Evolutionary conservation across 2,888 invertebrate species (phyloP).

Genomic region (Poecilus cupreus): DNA sequence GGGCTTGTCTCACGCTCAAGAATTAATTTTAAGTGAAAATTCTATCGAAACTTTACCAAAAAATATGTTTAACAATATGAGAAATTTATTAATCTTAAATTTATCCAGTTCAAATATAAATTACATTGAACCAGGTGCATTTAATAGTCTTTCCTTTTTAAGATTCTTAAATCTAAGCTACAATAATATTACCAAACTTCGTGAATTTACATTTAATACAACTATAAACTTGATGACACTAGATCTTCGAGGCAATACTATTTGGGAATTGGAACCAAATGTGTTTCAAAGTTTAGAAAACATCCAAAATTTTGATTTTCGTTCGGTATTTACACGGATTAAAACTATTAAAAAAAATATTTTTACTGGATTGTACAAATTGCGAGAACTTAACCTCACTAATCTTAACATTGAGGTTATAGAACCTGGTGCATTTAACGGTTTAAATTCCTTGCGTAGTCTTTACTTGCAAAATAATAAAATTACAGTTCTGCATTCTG

Average conservation of each 20-base stretch:
- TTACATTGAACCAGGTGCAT: neutral
- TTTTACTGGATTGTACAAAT: neutral
- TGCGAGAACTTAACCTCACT: neutral
- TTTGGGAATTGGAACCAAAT: neutral
- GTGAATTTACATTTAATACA: neutral
- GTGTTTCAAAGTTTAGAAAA: neutral
- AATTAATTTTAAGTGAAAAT: neutral
- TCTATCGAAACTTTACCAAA: neutral
- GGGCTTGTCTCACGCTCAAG: neutral
- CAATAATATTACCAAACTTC: neutral
- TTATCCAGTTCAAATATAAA: neutral
- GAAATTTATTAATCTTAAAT: neutral
- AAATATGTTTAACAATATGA: neutral
- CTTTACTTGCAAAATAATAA: conserved; percentile 13
- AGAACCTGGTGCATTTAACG: neutral
- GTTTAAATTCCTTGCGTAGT: neutral
- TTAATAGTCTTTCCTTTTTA: neutral
- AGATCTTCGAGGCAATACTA: neutral
- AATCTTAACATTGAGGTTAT: neutral
- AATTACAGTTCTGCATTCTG: neutral
- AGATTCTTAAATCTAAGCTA: neutral
- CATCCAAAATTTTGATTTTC: neutral
- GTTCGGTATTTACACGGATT: neutral
- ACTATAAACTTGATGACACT: neutral
- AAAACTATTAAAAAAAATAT: neutral